Percentiles rank a stretch among this genome's conserved stretches.
Evolutionary conservation across 2,888 invertebrate genomes (phyloP).

Genomic region (Cybosia mesomella): DNA sequence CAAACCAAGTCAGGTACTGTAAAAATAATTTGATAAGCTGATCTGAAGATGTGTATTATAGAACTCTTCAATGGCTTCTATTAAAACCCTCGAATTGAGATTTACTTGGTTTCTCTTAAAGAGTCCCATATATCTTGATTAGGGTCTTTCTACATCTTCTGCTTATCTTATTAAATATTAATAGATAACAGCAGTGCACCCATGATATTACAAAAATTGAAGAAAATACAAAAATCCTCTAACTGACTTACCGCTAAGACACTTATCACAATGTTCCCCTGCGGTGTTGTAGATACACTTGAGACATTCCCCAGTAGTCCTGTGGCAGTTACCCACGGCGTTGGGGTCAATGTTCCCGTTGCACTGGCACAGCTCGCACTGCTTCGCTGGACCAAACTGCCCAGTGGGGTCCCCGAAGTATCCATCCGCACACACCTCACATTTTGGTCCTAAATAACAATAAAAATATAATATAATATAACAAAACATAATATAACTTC

Average conservation of each 20-base stretch:
- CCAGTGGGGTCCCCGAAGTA: conserved; percentile 97
- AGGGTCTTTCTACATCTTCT: neutral
- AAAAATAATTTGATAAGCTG: too few relatives aligned
- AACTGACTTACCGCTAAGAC: conserved; percentile 90
- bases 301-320: conserved; percentile 97
- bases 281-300: conserved; percentile 99
- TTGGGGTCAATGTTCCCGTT: conserved; percentile 97
- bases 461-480: neutral
- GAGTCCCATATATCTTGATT: neutral
- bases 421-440: conserved; percentile 98
- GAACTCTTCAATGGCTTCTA: too few relatives aligned
- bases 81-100: too few relatives aligned
- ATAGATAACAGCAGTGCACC: neutral
- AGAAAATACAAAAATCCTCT: neutral
- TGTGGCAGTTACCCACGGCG: conserved; percentile 98
- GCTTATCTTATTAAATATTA: too few relatives aligned
- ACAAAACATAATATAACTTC: neutral
- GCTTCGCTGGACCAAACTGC: conserved; percentile 92
- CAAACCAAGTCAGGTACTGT: too few relatives aligned
- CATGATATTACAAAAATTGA: neutral
- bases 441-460: conserved; percentile 87
- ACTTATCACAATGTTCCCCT: conserved; percentile 96
- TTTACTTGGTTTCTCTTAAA: too few relatives aligned
- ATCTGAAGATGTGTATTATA: too few relatives aligned
- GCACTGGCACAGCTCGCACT: conserved; percentile 96